phyloP scores from a whole-genome alignment of 1,140 invertebrate genomes.

The Drosophila mojavensis region DNA sequence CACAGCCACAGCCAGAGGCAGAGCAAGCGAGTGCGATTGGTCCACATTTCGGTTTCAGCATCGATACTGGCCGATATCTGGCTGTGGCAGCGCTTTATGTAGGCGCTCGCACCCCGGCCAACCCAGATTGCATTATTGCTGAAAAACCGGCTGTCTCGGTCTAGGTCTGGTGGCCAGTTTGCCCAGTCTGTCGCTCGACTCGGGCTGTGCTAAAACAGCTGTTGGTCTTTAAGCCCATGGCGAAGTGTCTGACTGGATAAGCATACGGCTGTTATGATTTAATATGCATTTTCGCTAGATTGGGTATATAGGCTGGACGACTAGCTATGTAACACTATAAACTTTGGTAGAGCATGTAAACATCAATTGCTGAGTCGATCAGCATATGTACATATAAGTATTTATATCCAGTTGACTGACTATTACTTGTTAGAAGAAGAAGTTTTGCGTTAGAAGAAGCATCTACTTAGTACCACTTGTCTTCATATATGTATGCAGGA shows the following conservation, averaged over 20 bases:
- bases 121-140: neutral
- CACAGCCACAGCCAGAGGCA: slow-evolving; percentile 14
- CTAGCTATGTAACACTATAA: too few species aligned
- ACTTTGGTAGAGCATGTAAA: too few species aligned
- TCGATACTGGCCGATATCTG: slow-evolving; percentile 18
- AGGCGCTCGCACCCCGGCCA: slow-evolving; percentile 10
- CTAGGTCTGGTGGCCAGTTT: slow-evolving; percentile 46
- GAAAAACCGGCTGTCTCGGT: slow-evolving; percentile 44
- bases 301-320: neutral
- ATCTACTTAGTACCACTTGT: too few species aligned
- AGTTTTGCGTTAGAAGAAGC: too few species aligned
- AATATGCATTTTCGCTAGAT: neutral
- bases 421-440: too few species aligned
- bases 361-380: too few species aligned
- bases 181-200: neutral
- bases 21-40: slow-evolving; percentile 10
- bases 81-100: slow-evolving; percentile 22
- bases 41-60: slow-evolving; percentile 21
- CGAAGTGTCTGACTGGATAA: slow-evolving; percentile 11
- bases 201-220: slow-evolving; percentile 39
- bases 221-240: slow-evolving; percentile 12
- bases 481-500: too few species aligned
- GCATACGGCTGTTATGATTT: slow-evolving; percentile 29
- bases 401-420: too few species aligned
- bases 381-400: too few species aligned